Base-by-base conservation (phyloP, 2,888 invertebrate species). In the Mechanitis mazaeus region DNA sequence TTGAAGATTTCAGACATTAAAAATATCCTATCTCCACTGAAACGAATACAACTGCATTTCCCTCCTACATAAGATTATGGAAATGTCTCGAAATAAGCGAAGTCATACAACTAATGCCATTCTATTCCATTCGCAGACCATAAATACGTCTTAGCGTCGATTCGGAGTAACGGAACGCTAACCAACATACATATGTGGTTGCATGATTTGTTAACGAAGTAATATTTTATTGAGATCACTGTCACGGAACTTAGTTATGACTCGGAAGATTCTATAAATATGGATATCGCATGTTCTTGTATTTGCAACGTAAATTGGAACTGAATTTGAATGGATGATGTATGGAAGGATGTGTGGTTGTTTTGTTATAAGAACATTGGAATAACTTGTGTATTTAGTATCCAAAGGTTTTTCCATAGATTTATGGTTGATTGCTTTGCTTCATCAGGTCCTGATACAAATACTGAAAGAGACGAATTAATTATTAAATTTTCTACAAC, bases 141-240 rank as follows among this genome's bases (percentile, higher is more conserved):
- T 79, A 77, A 79, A 76, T 78, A 76, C 68, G 70, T 71, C 73
- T 77, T 77, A 78, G 66, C 63, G 74, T 73, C 77, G 71, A 66
- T 68, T 64, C 58, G 58, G 56, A 64, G 61, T 63, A 60, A 58
- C 59, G 58, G 72, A 72, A 79, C 75, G 76, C 73, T 73, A 78
- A 74, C 66, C 68, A 72, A 70, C 70, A 67, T 64, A 63, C 69
- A 73, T 71, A 69, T 74, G 71, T 74, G 70, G 72, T 72, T 73
- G 72, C 69, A 67, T 69, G 75, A 72, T 75, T 77, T 74, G 78
- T 75, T 75, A 76, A 78, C 75, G 74, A 77, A 82, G 78, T 77
- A 79, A 79, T 76, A 74, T 80, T 84, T 82, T 83, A 83, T 81
- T 80, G 80, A 77, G 73, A 79, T 79, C 75, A 68, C 72, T 68